These are phyloP conservation scores for Loripinus fragilis DNA, from an alignment of 2,888 invertebrate genomes.

Conservation along the genomic window DNA sequence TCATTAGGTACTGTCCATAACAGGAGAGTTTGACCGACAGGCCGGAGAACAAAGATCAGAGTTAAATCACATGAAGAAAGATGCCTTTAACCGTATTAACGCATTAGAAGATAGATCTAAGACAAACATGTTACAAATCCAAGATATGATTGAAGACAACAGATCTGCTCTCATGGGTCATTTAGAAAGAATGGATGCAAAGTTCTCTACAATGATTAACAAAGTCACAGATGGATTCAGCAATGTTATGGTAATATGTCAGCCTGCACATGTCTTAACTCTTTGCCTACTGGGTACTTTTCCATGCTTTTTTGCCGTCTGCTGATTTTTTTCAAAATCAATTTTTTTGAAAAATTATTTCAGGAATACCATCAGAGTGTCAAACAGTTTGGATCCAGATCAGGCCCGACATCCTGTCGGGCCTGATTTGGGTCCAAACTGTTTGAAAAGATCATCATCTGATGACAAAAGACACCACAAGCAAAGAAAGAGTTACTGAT, in stretches of 20 bases:
- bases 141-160: slow-evolving; percentile 66
- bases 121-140: slow-evolving; percentile 71
- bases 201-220: slow-evolving; percentile 74
- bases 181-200: slow-evolving; percentile 77
- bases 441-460: no score
- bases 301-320: no score
- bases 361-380: no score
- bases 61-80: slow-evolving; percentile 73
- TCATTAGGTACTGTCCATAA: slow-evolving; percentile 68
- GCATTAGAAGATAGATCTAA: slow-evolving; percentile 76
- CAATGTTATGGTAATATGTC: slow-evolving; percentile 61
- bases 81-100: slow-evolving; percentile 73
- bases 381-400: no score
- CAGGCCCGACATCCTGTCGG: no score
- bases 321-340: no score
- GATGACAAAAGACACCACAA: no score
- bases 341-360: no score
- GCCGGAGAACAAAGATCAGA: slow-evolving; percentile 69
- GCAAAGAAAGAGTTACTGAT: no score
- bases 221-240: slow-evolving; percentile 68
- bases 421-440: no score
- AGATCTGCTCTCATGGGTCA: slow-evolving; percentile 69
- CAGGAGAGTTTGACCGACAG: slow-evolving; percentile 69
- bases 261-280: no score
- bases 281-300: no score